These are phyloP conservation scores for Glyphotaelius pellucidus DNA, from an alignment of 2,888 invertebrate genomes.

Conservation along the genomic window DNA sequence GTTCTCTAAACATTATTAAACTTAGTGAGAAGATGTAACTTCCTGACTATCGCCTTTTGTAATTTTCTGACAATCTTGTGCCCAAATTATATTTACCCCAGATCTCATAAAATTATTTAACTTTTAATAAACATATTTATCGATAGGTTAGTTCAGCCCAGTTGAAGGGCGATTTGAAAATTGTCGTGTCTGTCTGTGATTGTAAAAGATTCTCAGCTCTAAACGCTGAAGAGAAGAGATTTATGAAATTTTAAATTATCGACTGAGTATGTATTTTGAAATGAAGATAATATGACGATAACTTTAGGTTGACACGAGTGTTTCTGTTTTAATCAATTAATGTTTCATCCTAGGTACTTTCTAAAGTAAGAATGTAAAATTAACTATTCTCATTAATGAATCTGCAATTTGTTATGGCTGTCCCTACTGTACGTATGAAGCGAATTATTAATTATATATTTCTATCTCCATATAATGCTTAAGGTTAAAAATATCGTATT, in stretches of 20 bases:
- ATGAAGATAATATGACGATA: constrained; percentile 40
- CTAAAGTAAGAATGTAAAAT: constrained; percentile 23
- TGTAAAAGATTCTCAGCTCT: constrained; percentile 36
- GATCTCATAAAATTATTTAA: constrained; percentile 39
- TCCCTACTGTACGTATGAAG: neutral
- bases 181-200: constrained; percentile 63
- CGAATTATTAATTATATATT: neutral
- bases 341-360: constrained; percentile 17
- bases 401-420: constrained; percentile 35
- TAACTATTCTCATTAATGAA: neutral
- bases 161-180: constrained; percentile 4
- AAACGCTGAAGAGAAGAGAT: constrained; percentile 26
- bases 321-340: constrained; percentile 17
- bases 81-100: constrained; percentile 45
- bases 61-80: constrained; percentile 61
- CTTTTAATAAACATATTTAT: constrained; percentile 19
- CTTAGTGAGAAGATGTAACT: constrained; percentile 39
- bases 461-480: neutral
- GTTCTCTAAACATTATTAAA: constrained; percentile 10
- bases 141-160: neutral
- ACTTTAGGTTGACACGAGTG: constrained; percentile 12
- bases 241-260: constrained; percentile 48
- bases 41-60: constrained; percentile 62
- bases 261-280: constrained; percentile 52
- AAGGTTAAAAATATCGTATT: neutral